Percentiles rank a stretch among this genome's conserved stretches.
phyloP scores from a whole-genome alignment of 2,113 vertebrate species.

The Dolichallabes microphthalmus region DNA sequence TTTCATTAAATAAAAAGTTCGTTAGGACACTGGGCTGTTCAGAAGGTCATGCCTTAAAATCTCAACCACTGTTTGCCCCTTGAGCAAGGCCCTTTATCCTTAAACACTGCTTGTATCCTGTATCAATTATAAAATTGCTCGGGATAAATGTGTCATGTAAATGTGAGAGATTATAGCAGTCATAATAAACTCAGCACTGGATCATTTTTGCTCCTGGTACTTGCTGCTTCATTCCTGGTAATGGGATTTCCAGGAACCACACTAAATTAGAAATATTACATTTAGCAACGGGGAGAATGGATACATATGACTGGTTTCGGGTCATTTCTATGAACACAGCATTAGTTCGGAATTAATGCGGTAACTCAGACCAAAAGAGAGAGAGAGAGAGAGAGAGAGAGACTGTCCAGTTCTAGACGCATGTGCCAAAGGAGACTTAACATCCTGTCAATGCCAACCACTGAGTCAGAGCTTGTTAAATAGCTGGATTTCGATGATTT shows the following conservation, averaged over 20 bases:
- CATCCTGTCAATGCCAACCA: neutral
- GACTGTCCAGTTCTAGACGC: neutral
- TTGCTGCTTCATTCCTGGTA: neutral
- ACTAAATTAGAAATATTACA: neutral
- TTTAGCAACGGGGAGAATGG: neutral
- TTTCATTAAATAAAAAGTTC: neutral
- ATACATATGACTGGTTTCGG: neutral
- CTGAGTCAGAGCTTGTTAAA: neutral
- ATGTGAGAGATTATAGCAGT: neutral
- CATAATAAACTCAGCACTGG: neutral
- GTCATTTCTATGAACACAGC: neutral
- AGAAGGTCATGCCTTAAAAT: neutral
- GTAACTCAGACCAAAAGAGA: neutral
- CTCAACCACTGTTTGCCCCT: neutral
- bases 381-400: neutral
- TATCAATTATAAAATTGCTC: neutral
- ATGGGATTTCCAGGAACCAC: neutral
- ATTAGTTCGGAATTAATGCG: neutral
- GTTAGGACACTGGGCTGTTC: neutral
- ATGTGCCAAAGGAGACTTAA: neutral
- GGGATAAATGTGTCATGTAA: neutral
- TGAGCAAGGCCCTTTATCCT: neutral
- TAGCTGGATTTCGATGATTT: neutral
- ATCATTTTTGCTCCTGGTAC: neutral
- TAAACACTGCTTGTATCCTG: neutral